These are phyloP conservation scores for Characodon lateralis DNA, from an alignment of 2,797 vertebrate species.

Conservation along the genomic window DNA sequence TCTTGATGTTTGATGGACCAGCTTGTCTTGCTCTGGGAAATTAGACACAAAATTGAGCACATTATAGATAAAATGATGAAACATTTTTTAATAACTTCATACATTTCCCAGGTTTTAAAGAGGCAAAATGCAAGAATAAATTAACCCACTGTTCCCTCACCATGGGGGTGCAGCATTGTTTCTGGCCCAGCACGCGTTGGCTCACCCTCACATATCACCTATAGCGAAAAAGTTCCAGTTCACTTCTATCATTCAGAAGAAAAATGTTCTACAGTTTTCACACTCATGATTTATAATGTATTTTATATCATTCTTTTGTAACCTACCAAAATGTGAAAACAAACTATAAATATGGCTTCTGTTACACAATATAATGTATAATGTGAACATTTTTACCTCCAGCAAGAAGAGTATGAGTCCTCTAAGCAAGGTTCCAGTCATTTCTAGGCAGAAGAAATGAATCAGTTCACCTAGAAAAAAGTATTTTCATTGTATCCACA, in stretches of 20 bases:
- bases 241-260: background rate
- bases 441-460: conserved; percentile 70
- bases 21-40: conserved; percentile 54
- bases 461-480: conserved; percentile 14
- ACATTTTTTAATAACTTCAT: background rate
- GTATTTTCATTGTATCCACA: conserved; percentile 10
- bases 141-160: conserved; percentile 59
- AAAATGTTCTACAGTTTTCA: background rate
- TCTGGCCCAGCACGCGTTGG: conserved; percentile 58
- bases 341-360: background rate
- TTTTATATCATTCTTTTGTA: background rate
- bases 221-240: conserved; percentile 21
- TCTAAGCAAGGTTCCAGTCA: conserved; percentile 67
- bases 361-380: background rate
- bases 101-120: background rate
- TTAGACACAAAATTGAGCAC: background rate
- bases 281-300: background rate
- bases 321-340: background rate
- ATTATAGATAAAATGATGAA: background rate
- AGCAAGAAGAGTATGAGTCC: conserved; percentile 58
- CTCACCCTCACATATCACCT: conserved; percentile 70
- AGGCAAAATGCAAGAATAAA: background rate
- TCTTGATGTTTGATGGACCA: conserved; percentile 66
- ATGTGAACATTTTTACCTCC: conserved; percentile 54
- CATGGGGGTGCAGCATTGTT: conserved; percentile 31